Percentiles rank a stretch among this genome's conserved stretches.
phyloP scores from a whole-genome alignment of 1,140 invertebrate species.

The Mizuhopecten yessoensis region DNA sequence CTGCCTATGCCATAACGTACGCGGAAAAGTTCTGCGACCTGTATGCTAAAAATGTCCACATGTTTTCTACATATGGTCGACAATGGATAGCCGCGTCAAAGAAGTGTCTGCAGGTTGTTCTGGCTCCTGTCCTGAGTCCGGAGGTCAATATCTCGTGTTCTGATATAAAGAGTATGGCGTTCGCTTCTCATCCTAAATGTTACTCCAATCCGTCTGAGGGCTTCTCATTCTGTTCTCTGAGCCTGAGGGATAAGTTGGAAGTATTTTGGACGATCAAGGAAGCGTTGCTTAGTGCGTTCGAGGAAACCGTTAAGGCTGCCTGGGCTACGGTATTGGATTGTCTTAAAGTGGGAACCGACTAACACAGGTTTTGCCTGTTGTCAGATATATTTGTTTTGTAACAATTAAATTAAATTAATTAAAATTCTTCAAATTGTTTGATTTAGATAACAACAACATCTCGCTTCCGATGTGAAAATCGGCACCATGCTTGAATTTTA shows the following conservation, averaged over 20 bases:
- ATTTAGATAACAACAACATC: no score
- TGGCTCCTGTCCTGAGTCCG: constrained; percentile 43
- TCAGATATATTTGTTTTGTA: no score
- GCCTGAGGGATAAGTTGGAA: background rate
- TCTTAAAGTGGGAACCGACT: background rate
- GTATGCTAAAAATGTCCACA: constrained; percentile 40
- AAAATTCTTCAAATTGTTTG: no score
- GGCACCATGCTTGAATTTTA: no score
- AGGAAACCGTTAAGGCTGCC: background rate
- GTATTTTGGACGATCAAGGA: constrained; percentile 57
- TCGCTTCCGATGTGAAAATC: no score
- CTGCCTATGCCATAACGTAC: constrained; percentile 46
- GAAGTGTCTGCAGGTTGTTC: constrained; percentile 53
- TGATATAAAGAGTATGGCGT: constrained; percentile 41
- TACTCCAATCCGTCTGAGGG: constrained; percentile 11
- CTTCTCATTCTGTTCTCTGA: constrained; percentile 48
- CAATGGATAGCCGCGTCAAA: constrained; percentile 43
- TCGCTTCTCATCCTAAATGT: constrained; percentile 42
- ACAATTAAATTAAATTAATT: no score
- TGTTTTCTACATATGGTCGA: constrained; percentile 24
- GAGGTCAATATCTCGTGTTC: background rate
- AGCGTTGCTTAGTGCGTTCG: constrained; percentile 18
- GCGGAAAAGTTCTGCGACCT: constrained; percentile 51
- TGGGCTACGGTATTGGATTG: background rate
- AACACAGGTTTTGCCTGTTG: no score